Evolutionary conservation across 2,797 vertebrate genomes (phyloP).

Genomic region (Phataginus tetradactyla): DNA sequence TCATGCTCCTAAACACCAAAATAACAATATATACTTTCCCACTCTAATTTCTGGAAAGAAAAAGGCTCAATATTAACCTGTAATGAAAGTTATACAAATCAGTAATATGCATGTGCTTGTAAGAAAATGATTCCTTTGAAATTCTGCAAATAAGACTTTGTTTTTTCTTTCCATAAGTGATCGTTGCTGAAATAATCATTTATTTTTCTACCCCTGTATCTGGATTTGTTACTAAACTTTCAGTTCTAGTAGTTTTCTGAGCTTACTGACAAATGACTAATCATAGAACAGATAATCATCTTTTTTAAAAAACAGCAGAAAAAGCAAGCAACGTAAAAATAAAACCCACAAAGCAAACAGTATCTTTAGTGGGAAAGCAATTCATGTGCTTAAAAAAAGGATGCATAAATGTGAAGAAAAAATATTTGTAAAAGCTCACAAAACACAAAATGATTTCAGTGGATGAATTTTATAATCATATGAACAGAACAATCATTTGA

Average conservation of each 20-base stretch:
- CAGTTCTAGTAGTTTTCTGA: neutral
- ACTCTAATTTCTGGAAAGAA: neutral
- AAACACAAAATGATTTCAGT: conserved; percentile 4
- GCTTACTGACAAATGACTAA: neutral
- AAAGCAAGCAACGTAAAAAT: neutral
- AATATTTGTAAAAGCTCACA: neutral
- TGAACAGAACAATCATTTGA: conserved; percentile 10
- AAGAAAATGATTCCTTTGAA: neutral
- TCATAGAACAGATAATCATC: neutral
- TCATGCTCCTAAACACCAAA: neutral
- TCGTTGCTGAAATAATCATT: neutral
- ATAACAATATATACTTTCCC: neutral
- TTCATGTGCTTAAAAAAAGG: neutral
- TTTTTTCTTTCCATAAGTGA: neutral
- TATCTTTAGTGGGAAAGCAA: neutral
- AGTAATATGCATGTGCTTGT: fast-evolving
- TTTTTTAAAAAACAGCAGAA: neutral
- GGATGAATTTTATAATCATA: neutral
- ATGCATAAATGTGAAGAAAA: neutral
- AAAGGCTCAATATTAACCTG: neutral
- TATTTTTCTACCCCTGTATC: neutral
- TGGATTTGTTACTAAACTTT: neutral
- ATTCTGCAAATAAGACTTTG: neutral
- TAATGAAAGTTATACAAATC: neutral
- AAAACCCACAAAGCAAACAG: neutral